A percentile compares a stretch with the other conserved stretches of the same genome.
Evolutionary conservation across 2,797 vertebrate species (phyloP).

Genomic region (Poliocrania exsul): DNA sequence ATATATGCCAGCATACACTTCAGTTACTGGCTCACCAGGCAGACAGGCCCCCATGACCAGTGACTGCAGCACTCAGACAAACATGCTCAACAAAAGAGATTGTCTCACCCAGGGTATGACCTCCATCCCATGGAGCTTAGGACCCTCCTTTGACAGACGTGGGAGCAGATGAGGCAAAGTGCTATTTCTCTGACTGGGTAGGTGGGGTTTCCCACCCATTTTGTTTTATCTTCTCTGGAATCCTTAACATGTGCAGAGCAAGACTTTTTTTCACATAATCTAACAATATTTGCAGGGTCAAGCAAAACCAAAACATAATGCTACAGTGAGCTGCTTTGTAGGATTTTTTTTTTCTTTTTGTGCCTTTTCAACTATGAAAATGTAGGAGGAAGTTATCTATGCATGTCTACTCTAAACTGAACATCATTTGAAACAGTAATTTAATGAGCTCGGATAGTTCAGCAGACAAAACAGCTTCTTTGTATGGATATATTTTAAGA

Average conservation of each 20-base stretch:
- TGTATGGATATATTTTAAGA: neutral
- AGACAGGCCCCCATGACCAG: accelerated
- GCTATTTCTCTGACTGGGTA: neutral
- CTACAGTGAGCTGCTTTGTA: neutral
- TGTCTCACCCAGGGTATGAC: neutral
- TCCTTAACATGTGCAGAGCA: neutral
- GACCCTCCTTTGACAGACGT: neutral
- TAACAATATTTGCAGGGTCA: neutral
- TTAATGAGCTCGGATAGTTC: neutral
- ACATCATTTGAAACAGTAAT: neutral
- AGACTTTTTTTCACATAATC: neutral
- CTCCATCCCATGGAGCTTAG: neutral
- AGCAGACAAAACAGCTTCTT: neutral
- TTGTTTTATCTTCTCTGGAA: neutral
- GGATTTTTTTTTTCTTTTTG: neutral
- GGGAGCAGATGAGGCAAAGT: neutral
- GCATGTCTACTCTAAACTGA: neutral
- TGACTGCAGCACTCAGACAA: neutral
- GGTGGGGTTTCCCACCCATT: neutral
- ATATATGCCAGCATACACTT: accelerated
- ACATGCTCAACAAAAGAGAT: neutral
- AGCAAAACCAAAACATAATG: neutral
- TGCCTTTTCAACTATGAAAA: neutral
- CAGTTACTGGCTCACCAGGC: accelerated
- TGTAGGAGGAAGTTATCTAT: neutral